Percentiles rank a stretch among this genome's conserved stretches.
These are phyloP conservation scores for Orius laevigatus DNA, from an alignment of 1,140 invertebrate species.

Conservation along the genomic window DNA sequence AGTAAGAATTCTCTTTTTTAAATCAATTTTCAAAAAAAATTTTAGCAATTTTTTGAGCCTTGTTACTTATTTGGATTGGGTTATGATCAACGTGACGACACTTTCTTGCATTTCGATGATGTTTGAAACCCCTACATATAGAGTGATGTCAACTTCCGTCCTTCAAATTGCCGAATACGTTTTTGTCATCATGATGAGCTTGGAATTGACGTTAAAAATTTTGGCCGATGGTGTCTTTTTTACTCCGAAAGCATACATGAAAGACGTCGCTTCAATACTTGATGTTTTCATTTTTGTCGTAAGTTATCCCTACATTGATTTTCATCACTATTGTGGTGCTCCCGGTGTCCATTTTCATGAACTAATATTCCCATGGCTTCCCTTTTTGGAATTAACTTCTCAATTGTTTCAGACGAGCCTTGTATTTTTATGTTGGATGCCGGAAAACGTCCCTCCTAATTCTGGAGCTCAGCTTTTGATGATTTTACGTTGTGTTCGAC, in stretches of 20 bases:
- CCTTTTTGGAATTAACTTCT: background rate
- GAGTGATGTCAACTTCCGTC: slow-evolving; percentile 70
- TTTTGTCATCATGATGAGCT: slow-evolving; percentile 95
- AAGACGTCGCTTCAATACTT: slow-evolving; percentile 89
- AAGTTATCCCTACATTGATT: slow-evolving; percentile 29
- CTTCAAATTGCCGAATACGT: slow-evolving; percentile 92
- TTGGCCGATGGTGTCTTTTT: slow-evolving; percentile 96
- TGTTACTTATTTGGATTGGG: slow-evolving; percentile 97
- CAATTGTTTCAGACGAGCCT: slow-evolving; percentile 55
- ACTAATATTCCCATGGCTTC: background rate
- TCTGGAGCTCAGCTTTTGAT: slow-evolving; percentile 87
- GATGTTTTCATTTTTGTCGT: slow-evolving; percentile 97
- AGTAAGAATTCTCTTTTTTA: slow-evolving; percentile 49
- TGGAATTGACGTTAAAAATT: slow-evolving; percentile 90
- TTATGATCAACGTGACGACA: slow-evolving; percentile 97
- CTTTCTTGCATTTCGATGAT: slow-evolving; percentile 97
- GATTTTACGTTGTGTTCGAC: slow-evolving; percentile 90
- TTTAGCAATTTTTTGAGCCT: slow-evolving; percentile 87
- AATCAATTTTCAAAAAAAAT: background rate
- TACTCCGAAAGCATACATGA: slow-evolving; percentile 95
- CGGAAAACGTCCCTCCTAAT: slow-evolving; percentile 72
- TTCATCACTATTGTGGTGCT: background rate
- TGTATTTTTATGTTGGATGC: slow-evolving; percentile 94
- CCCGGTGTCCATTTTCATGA: background rate
- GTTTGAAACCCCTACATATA: slow-evolving; percentile 84